phyloP scores from a whole-genome alignment of 2,888 invertebrate species.

The Aromia moschata region DNA sequence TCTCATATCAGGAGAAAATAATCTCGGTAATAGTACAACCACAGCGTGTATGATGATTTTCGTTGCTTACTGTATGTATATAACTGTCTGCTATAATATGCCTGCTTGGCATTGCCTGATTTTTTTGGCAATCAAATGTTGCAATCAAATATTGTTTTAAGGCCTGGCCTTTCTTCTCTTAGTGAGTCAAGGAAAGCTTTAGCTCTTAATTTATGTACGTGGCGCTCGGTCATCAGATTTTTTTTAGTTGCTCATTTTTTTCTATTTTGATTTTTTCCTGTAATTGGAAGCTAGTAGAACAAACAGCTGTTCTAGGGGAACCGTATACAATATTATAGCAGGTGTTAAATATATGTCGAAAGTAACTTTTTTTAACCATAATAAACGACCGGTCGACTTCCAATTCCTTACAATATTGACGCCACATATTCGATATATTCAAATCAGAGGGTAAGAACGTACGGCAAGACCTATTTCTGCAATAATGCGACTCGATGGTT shows the following conservation, averaged over 20 bases:
- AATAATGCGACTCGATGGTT: constrained; percentile 30
- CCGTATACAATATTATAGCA: constrained; percentile 23
- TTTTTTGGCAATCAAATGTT: constrained; percentile 33
- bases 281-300: constrained; percentile 25
- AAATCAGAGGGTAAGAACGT: constrained; percentile 26
- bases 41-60: too few species aligned
- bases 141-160: constrained; percentile 24
- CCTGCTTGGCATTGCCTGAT: constrained; percentile 30
- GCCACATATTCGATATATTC: constrained; percentile 28
- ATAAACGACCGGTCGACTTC: constrained; percentile 5
- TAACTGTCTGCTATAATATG: constrained; percentile 35
- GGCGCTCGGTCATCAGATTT: constrained; percentile 13
- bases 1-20: too few species aligned
- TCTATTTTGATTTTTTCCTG: constrained; percentile 12
- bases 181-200: constrained; percentile 24
- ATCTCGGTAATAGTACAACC: too few species aligned
- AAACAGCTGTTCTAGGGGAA: constrained; percentile 19
- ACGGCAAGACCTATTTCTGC: constrained; percentile 20
- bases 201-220: constrained; percentile 21
- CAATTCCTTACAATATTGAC: constrained; percentile 9
- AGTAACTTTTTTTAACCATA: constrained; percentile 13
- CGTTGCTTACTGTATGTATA: constrained; percentile 36
- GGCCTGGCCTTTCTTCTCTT: constrained; percentile 12
- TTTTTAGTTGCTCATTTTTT: constrained; percentile 22
- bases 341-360: too few species aligned